Evolutionary conservation across 2,113 vertebrate genomes (phyloP).

Genomic region (Heloderma charlesbogerti): DNA sequence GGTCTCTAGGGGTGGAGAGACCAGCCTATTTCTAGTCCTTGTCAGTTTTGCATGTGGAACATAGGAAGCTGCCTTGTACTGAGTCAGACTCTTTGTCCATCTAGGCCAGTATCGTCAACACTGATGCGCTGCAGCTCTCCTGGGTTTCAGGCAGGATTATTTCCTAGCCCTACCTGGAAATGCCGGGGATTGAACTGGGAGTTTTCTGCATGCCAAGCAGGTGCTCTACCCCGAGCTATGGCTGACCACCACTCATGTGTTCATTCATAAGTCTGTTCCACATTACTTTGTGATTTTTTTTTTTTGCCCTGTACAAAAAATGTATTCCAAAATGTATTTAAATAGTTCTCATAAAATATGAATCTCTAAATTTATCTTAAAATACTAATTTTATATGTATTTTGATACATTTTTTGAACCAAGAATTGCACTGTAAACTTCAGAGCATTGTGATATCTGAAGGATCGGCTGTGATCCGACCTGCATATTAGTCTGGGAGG

Average conservation of each 20-base stretch:
- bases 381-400: not conserved
- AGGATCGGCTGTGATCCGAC: too few relatives aligned
- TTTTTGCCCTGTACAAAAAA: not conserved
- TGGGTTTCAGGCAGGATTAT: too few relatives aligned
- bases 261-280: not conserved
- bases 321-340: not conserved
- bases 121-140: too few relatives aligned
- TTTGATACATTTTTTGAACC: not conserved
- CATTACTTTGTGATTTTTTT: not conserved
- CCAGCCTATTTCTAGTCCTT: not conserved
- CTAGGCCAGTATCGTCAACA: too few relatives aligned
- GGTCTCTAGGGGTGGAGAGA: not conserved
- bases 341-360: not conserved
- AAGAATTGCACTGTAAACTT: not conserved
- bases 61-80: too few relatives aligned
- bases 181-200: too few relatives aligned
- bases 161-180: too few relatives aligned
- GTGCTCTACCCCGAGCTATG: too few relatives aligned
- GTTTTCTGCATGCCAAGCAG: too few relatives aligned
- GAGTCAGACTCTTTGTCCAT: too few relatives aligned
- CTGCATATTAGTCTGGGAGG: too few relatives aligned
- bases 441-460: not conserved
- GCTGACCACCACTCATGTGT: not conserved
- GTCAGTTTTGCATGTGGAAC: too few relatives aligned
- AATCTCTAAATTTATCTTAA: not conserved